Conservation (phyloP, 1,140 invertebrate species). For the Pomacea maculata region DNA sequence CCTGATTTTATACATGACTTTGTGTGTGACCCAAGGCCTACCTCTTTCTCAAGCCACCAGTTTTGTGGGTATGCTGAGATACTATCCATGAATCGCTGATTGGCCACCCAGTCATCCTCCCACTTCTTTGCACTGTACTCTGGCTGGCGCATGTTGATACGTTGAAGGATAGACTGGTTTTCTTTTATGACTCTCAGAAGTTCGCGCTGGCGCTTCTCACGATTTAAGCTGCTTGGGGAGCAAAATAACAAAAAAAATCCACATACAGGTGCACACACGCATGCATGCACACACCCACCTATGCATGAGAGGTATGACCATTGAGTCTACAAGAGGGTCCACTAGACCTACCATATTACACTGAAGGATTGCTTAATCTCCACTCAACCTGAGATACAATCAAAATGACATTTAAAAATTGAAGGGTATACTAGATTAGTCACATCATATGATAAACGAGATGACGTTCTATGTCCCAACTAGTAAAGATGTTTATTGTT, state of each 20-base stretch:
- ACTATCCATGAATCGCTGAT: conserved; percentile 63
- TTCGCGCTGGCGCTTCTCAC: conserved; percentile 61
- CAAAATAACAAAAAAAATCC: not conserved
- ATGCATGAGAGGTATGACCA: not conserved
- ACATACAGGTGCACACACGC: not conserved
- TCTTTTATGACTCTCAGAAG: conserved; percentile 57
- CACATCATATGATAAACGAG: too few relatives aligned
- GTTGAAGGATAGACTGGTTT: conserved; percentile 59
- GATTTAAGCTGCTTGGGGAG: conserved; percentile 55
- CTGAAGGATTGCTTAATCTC: too few relatives aligned
- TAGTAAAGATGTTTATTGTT: too few relatives aligned
- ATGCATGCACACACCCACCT: not conserved
- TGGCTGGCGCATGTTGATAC: conserved; percentile 59
- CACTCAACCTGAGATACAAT: too few relatives aligned
- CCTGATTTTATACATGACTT: not conserved
- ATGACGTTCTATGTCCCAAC: too few relatives aligned
- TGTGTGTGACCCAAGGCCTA: not conserved
- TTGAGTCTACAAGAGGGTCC: not conserved
- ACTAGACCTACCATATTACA: not conserved
- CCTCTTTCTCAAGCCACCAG: conserved; percentile 58
- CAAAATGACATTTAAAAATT: too few relatives aligned
- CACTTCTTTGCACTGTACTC: conserved; percentile 59
- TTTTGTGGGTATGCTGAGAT: conserved; percentile 64
- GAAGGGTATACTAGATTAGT: too few relatives aligned
- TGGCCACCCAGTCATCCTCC: conserved; percentile 60